Evolutionary conservation across 2,113 vertebrate species (phyloP).

Genomic region (Stercorarius parasiticus): DNA sequence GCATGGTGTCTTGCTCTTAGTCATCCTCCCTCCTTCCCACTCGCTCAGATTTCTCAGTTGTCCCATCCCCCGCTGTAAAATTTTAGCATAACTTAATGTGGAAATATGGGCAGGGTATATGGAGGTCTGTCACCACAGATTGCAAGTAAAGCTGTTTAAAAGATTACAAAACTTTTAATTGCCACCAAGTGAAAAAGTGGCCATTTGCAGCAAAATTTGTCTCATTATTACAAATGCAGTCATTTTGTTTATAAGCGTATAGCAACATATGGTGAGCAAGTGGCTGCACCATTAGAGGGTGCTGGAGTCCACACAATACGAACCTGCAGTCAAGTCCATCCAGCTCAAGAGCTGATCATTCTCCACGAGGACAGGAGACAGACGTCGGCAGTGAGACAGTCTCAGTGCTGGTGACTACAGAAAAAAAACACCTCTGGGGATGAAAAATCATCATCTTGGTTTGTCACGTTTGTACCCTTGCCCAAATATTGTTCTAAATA

Average conservation of each 20-base stretch:
- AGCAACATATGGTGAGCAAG: fast-evolving
- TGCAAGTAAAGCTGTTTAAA: not conserved
- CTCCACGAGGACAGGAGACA: not conserved
- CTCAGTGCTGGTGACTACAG: not conserved
- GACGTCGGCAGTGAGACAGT: fast-evolving
- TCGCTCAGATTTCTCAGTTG: not conserved
- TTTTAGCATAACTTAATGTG: not conserved
- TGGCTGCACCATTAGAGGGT: slow-evolving; percentile 23
- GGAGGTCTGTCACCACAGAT: not conserved
- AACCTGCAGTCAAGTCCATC: fast-evolving
- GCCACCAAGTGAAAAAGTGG: not conserved
- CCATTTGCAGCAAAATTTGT: not conserved
- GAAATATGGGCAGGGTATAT: not conserved
- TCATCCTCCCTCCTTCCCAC: not conserved
- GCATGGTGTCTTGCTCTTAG: not conserved
- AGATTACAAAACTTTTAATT: not conserved
- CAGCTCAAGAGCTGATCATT: fast-evolving
- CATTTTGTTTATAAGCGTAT: fast-evolving
- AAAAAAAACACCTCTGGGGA: not conserved
- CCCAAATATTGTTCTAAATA: not conserved
- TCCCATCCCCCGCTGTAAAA: not conserved
- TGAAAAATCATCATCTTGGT: not conserved
- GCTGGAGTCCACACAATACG: slow-evolving; percentile 39
- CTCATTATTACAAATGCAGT: not conserved
- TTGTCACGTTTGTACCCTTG: not conserved